phyloP scores from a whole-genome alignment of 2,888 invertebrate species.

The Cantharis rustica region DNA sequence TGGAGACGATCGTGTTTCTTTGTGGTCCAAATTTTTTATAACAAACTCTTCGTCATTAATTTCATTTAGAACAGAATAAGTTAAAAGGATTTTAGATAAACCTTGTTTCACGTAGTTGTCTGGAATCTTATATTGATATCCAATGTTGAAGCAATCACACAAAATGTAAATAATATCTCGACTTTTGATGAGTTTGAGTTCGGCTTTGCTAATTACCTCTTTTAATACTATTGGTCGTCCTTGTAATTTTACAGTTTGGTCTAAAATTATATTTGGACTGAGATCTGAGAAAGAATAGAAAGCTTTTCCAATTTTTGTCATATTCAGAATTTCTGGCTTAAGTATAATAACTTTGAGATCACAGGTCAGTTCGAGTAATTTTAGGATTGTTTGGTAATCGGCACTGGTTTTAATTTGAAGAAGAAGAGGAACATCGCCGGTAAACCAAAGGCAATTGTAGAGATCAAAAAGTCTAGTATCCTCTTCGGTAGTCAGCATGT shows the following conservation, averaged over 20 bases:
- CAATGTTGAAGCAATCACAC: not conserved
- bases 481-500: not conserved
- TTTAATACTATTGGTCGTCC: not conserved
- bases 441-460: conserved; percentile 6
- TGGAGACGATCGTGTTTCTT: not conserved
- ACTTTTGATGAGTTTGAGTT: not conserved
- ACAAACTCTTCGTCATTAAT: not conserved
- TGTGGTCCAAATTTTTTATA: not conserved
- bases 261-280: not conserved
- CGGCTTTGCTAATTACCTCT: not conserved
- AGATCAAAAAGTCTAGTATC: not conserved
- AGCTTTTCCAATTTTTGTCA: not conserved
- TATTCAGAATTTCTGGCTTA: not conserved
- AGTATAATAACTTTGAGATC: not conserved
- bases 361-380: not conserved
- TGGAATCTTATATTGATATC: not conserved
- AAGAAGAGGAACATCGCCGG: not conserved
- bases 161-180: not conserved
- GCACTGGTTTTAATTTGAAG: not conserved
- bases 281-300: not conserved
- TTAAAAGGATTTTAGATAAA: not conserved
- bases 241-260: not conserved
- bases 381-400: not conserved
- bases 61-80: not conserved
- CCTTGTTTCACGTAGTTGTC: not conserved